A percentile compares a stretch with the other conserved stretches of the same genome.
phyloP scores from a whole-genome alignment of 2,888 invertebrate species.

The Aplocera efformata region DNA sequence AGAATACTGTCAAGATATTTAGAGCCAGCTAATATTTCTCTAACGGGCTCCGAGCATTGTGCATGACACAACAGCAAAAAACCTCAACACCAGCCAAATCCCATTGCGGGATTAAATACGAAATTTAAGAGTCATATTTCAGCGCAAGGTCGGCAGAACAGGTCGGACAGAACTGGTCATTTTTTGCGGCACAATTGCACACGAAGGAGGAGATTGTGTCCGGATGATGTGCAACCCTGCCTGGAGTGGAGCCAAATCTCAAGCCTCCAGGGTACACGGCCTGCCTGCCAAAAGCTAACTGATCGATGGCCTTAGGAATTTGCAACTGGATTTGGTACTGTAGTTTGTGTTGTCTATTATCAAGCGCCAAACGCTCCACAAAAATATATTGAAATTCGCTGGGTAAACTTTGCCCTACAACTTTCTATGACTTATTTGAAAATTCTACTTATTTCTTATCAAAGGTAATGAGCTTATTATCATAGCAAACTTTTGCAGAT shows the following conservation, averaged over 20 bases:
- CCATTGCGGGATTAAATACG: slow-evolving; percentile 6
- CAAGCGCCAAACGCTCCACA: slow-evolving; percentile 12
- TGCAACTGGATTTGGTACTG: slow-evolving; percentile 36
- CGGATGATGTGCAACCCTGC: slow-evolving; percentile 42
- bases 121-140: slow-evolving; percentile 4
- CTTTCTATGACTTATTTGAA: slow-evolving; percentile 1
- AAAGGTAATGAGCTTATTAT: neutral
- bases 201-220: slow-evolving; percentile 45
- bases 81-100: neutral
- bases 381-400: slow-evolving; percentile 3
- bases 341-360: slow-evolving; percentile 22
- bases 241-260: slow-evolving; percentile 48
- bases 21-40: no score
- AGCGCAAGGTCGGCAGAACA: slow-evolving; percentile 33
- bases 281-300: slow-evolving; percentile 49
- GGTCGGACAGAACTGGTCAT: slow-evolving; percentile 25
- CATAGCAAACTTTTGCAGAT: no score
- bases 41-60: no score
- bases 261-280: slow-evolving; percentile 41
- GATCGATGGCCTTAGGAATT: slow-evolving; percentile 53
- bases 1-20: no score
- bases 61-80: no score
- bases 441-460: no score
- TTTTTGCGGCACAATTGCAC: slow-evolving; percentile 44
- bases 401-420: no score